Conservation (phyloP, 2,797 vertebrate genomes). For the Gymnoscopelus microlampas region DNA sequence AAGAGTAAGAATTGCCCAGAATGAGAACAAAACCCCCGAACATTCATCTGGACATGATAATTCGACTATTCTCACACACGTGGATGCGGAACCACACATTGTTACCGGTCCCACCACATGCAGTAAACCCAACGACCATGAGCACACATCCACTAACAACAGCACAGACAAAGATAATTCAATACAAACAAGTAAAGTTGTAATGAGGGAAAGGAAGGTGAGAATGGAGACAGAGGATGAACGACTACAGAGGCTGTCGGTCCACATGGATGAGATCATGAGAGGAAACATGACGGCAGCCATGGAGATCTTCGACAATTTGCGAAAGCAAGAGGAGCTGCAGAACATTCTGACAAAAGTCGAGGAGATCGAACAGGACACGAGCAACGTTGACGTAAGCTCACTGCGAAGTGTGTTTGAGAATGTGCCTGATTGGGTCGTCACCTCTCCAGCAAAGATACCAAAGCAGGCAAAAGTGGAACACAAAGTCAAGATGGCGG, state of each 20-base stretch:
- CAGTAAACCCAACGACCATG: conserved; percentile 19
- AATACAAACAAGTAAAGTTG: conserved; percentile 63
- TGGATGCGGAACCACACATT: conserved; percentile 12
- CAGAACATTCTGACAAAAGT: conserved; percentile 87
- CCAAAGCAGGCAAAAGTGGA: conserved; percentile 47
- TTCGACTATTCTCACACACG: conserved; percentile 5
- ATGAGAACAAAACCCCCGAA: conserved; percentile 36
- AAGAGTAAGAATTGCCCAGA: conserved; percentile 72
- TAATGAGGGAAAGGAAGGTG: conserved; percentile 77
- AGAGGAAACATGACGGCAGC: conserved; percentile 85
- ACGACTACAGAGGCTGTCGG: conserved; percentile 85
- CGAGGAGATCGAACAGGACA: conserved; percentile 88
- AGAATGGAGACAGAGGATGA: conserved; percentile 83
- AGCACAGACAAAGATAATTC: conserved; percentile 24
- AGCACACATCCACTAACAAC: conserved; percentile 28
- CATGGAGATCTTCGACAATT: conserved; percentile 88
- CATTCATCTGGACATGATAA: conserved; percentile 24
- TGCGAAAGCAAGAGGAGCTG: conserved; percentile 88
- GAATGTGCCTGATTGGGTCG: conserved; percentile 85
- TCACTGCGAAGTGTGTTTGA: conserved; percentile 87
- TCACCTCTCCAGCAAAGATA: conserved; percentile 61
- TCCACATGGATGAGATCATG: conserved; percentile 93
- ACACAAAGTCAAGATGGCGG: conserved; percentile 52
- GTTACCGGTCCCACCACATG: not conserved
- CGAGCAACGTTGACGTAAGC: conserved; percentile 82